A percentile compares a stretch with the other conserved stretches of the same genome.
Evolutionary conservation across 2,888 invertebrate species (phyloP).

Genomic region (Caenorhabditis sp.): DNA sequence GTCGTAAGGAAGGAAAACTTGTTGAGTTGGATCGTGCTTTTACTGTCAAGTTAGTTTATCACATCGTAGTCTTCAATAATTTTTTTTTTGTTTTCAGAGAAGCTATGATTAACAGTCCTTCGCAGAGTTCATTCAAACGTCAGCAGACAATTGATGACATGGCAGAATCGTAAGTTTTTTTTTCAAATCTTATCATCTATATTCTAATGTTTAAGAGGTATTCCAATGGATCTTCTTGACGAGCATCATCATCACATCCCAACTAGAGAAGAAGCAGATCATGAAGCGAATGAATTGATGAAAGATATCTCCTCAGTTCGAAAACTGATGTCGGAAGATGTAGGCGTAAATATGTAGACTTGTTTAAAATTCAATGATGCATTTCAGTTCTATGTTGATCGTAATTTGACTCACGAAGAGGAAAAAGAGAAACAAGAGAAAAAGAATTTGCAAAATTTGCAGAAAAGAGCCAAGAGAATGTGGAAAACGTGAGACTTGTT

Average conservation of each 20-base stretch:
- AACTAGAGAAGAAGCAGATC: slow-evolving; percentile 47
- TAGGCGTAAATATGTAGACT: not conserved
- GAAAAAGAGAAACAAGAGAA: slow-evolving; percentile 46
- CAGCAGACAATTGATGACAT: slow-evolving; percentile 58
- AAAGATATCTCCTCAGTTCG: slow-evolving; percentile 57
- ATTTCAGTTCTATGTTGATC: slow-evolving; percentile 60
- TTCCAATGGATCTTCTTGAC: slow-evolving; percentile 49
- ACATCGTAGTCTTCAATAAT: not conserved
- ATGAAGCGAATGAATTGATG: slow-evolving; percentile 54
- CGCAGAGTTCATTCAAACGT: slow-evolving; percentile 55
- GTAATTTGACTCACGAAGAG: slow-evolving; percentile 62
- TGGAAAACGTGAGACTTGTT: slow-evolving; percentile 14
- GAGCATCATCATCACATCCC: slow-evolving; percentile 38
- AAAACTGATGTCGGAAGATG: slow-evolving; percentile 43
- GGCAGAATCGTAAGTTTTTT: slow-evolving; percentile 53
- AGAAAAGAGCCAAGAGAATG: slow-evolving; percentile 28
- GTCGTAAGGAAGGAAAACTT: slow-evolving; percentile 54
- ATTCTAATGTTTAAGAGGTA: slow-evolving; percentile 28
- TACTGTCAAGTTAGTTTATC: slow-evolving; percentile 36
- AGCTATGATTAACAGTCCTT: slow-evolving; percentile 47
- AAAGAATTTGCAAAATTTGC: slow-evolving; percentile 38
- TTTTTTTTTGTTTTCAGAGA: slow-evolving; percentile 48
- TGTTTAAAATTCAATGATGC: slow-evolving; percentile 12
- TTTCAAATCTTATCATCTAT: not conserved
- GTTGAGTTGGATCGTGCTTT: slow-evolving; percentile 60